Conservation (phyloP, 2,888 invertebrate genomes). For the Drosophila borborema region DNA sequence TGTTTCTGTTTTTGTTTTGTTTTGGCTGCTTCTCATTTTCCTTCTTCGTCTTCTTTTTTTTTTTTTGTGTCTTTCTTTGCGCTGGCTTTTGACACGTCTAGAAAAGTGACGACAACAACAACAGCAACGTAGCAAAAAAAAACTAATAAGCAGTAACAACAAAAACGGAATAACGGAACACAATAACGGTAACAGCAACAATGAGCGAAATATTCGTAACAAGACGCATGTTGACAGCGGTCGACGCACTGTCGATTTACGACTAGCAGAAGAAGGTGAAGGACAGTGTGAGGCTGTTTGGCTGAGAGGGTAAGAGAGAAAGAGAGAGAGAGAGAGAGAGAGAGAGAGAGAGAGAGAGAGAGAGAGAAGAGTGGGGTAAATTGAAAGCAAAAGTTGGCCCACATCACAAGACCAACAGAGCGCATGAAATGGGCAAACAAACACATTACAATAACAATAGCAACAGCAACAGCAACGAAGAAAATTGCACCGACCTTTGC, state of each 20-base stretch:
- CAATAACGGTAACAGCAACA: conserved; percentile 25
- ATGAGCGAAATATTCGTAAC: conserved; percentile 33
- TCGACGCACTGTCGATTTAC: conserved; percentile 66
- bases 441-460: conserved; percentile 11
- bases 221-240: conserved; percentile 66
- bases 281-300: not conserved
- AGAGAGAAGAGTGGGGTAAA: not conserved
- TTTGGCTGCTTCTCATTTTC: conserved; percentile 2
- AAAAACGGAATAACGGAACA: conserved; percentile 20
- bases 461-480: not conserved
- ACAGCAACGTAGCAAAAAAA: conserved; percentile 46
- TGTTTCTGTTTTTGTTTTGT: conserved; percentile 27
- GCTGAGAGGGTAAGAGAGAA: not conserved
- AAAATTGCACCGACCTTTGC: conserved; percentile 37
- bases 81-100: conserved; percentile 47
- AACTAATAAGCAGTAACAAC: conserved; percentile 66
- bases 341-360: not conserved
- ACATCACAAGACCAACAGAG: conserved; percentile 20
- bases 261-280: conserved; percentile 14
- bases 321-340: not conserved
- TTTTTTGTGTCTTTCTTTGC: conserved; percentile 4
- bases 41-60: conserved; percentile 2
- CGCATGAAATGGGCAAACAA: conserved; percentile 11
- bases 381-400: conserved; percentile 38
- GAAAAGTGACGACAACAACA: conserved; percentile 27